Evolutionary conservation across 2,797 vertebrate genomes (phyloP).

Genomic region (Anisognathus igniventris): DNA sequence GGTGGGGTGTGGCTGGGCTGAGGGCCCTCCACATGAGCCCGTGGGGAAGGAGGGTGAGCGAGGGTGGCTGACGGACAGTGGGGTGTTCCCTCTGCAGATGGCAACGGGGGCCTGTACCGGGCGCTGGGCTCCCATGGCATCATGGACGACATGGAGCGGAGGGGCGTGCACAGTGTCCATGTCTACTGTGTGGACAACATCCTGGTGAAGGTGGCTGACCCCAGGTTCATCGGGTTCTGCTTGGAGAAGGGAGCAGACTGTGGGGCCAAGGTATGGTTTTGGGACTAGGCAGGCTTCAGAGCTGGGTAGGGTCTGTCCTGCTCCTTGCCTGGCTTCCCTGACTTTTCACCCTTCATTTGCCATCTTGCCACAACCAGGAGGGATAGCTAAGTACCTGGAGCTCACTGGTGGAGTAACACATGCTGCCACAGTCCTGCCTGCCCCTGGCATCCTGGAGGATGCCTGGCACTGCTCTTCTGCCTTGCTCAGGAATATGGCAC

Average conservation of each 20-base stretch:
- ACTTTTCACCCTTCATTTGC: neutral
- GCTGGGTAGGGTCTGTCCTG: neutral
- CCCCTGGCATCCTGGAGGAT: neutral
- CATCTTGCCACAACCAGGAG: neutral
- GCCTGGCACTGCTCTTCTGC: neutral
- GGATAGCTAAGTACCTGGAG: neutral
- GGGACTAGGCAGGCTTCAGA: neutral
- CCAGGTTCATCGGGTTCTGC: slow-evolving; percentile 93
- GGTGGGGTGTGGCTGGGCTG: neutral
- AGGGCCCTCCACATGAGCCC: neutral
- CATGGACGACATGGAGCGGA: slow-evolving; percentile 85
- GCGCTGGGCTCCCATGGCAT: slow-evolving; percentile 86
- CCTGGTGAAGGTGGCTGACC: slow-evolving; percentile 95
- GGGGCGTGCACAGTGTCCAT: slow-evolving; percentile 84
- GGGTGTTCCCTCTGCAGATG: slow-evolving; percentile 75
- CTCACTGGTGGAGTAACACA: accelerated
- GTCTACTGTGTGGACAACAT: slow-evolving; percentile 98
- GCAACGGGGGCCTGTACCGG: slow-evolving; percentile 94
- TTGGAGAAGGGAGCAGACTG: slow-evolving; percentile 90
- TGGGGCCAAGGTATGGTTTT: slow-evolving; percentile 88
- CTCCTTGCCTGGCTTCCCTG: neutral
- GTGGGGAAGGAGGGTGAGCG: accelerated
- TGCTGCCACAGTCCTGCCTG: neutral
- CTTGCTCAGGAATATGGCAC: accelerated
- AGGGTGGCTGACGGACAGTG: accelerated